Evolutionary conservation across 2,113 vertebrate genomes (phyloP).

Genomic region (Anoplopoma fimbria): DNA sequence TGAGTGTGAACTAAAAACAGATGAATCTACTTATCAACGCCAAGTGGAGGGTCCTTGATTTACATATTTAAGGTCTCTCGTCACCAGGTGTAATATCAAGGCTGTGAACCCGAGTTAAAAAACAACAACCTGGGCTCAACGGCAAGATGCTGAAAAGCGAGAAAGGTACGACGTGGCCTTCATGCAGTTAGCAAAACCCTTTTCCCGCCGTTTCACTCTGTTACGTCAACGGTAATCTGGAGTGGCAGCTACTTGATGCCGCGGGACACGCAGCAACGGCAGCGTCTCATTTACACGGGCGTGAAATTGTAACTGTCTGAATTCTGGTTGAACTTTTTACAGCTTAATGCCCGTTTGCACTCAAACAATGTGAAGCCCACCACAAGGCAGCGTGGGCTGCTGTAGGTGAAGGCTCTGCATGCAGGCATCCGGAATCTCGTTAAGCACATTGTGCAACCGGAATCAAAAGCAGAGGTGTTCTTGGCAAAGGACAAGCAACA

Average conservation of each 20-base stretch:
- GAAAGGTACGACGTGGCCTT: neutral
- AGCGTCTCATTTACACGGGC: conserved; percentile 55
- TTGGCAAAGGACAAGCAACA: conserved; percentile 56
- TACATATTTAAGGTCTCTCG: conserved; percentile 10
- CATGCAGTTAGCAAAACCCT: neutral
- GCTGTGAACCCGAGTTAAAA: neutral
- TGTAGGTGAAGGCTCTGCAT: conserved; percentile 53
- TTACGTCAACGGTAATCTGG: conserved; percentile 66
- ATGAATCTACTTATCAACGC: neutral
- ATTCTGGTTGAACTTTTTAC: conserved; percentile 65
- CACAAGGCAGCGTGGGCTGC: conserved; percentile 54
- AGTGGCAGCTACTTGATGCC: conserved; percentile 62
- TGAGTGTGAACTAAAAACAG: neutral
- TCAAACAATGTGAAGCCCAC: conserved; percentile 54
- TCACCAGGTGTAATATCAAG: neutral
- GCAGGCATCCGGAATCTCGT: conserved; percentile 69
- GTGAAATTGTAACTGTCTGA: conserved; percentile 66
- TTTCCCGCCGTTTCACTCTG: conserved; percentile 36
- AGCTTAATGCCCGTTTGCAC: conserved; percentile 62
- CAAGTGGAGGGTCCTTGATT: neutral
- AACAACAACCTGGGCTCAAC: neutral
- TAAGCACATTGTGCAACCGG: conserved; percentile 61
- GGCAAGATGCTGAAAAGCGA: neutral
- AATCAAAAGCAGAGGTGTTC: conserved; percentile 71
- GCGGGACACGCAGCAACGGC: conserved; percentile 50